These are phyloP conservation scores for Thecophora atra DNA, from an alignment of 2,888 invertebrate genomes.

Conservation along the genomic window DNA sequence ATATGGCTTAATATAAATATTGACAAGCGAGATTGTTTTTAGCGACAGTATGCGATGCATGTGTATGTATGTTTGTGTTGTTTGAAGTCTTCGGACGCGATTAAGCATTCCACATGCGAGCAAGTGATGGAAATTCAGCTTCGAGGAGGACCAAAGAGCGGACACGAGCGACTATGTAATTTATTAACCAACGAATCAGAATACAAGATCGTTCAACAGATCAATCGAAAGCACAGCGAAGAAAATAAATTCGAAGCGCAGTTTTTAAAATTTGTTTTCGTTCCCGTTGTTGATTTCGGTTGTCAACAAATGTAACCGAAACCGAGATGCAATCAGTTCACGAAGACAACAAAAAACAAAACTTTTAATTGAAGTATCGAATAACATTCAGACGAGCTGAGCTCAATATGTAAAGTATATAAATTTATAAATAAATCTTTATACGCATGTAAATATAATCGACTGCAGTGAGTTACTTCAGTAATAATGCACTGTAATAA, in stretches of 20 bases:
- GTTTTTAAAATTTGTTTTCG: constrained; percentile 22
- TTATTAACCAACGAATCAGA: constrained; percentile 20
- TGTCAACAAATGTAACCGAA: neutral
- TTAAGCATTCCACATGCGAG: no score
- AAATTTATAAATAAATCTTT: no score
- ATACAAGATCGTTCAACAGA: constrained; percentile 9
- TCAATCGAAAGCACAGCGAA: neutral
- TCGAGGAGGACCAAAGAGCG: neutral
- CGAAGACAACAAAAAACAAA: constrained; percentile 3
- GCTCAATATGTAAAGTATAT: no score
- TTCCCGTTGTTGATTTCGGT: neutral
- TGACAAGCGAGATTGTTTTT: neutral
- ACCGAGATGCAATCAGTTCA: constrained; percentile 19
- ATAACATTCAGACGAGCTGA: no score
- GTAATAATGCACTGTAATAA: no score
- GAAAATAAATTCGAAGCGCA: constrained; percentile 13
- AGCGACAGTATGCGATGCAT: neutral
- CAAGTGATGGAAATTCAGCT: neutral
- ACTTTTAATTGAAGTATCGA: constrained; percentile 4
- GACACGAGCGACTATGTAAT: neutral
- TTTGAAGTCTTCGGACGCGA: no score
- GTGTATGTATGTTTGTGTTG: neutral
- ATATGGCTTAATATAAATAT: no score
- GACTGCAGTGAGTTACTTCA: no score
- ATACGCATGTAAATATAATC: no score